Evolutionary conservation across 2,797 vertebrate genomes (phyloP).

Genomic region (Acanthurus lineatus): DNA sequence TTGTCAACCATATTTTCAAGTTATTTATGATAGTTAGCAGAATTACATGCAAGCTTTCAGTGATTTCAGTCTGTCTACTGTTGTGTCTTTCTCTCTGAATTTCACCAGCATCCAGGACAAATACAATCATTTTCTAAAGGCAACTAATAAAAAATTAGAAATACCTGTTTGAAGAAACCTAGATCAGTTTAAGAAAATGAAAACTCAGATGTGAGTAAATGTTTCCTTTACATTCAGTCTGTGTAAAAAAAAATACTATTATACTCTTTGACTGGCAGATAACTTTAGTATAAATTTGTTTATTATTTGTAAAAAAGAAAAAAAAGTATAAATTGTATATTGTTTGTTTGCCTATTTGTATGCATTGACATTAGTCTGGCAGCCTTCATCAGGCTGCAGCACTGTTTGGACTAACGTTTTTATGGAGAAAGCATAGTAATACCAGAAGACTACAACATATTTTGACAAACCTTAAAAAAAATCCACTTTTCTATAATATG

Average conservation of each 20-base stretch:
- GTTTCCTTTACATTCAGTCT: not conserved
- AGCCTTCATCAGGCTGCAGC: not conserved
- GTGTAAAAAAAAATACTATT: too few species aligned
- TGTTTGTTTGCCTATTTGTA: not conserved
- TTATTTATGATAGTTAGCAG: constrained; percentile 51
- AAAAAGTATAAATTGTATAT: too few species aligned
- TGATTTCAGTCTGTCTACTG: constrained; percentile 28
- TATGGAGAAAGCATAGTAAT: not conserved
- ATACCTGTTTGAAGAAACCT: not conserved
- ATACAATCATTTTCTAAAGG: constrained; percentile 30
- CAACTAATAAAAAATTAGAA: constrained; percentile 17
- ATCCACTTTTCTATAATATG: not conserved
- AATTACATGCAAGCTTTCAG: constrained; percentile 35
- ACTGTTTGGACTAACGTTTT: constrained; percentile 3
- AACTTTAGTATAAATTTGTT: not conserved
- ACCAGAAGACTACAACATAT: not conserved
- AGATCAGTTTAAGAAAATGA: not conserved
- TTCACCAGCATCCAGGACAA: constrained; percentile 22
- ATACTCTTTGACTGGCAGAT: too few species aligned
- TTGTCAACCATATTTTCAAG: constrained; percentile 39
- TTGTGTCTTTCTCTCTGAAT: constrained; percentile 4
- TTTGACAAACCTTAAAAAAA: not conserved
- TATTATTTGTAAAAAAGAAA: not conserved
- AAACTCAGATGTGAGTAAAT: not conserved
- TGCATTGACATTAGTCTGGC: not conserved